Conservation (phyloP, 2,888 invertebrate genomes). For the Yponomeuta malinellus region DNA sequence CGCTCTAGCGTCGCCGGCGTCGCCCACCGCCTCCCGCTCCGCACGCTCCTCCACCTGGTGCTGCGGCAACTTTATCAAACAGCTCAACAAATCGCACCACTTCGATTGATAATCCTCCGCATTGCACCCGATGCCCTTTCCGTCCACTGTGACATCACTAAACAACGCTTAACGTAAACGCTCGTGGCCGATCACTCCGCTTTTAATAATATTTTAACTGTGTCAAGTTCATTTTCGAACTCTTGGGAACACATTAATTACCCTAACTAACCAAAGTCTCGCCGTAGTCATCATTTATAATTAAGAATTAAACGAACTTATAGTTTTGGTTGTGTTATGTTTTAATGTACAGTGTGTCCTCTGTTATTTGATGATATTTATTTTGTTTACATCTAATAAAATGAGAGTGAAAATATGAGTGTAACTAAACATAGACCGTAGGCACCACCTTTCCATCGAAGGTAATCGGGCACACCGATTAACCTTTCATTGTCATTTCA, state of each 20-base stretch:
- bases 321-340: constrained; percentile 6
- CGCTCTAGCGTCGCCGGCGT: constrained; percentile 17
- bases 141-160: constrained; percentile 21
- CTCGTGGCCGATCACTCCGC: constrained; percentile 5
- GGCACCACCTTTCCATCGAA: not conserved
- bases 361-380: not conserved
- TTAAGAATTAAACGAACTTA: not conserved
- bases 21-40: constrained; percentile 41
- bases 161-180: not conserved
- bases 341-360: not conserved
- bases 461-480: constrained; percentile 9
- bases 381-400: not conserved
- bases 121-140: constrained; percentile 17
- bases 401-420: constrained; percentile 2
- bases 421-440: constrained; percentile 2
- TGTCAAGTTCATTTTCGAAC: not conserved
- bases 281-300: not conserved
- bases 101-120: constrained; percentile 76
- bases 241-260: not conserved
- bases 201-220: constrained; percentile 2
- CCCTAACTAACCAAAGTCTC: constrained; percentile 9
- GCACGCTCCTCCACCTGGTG: constrained; percentile 84
- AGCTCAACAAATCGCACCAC: constrained; percentile 84
- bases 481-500: constrained; percentile 13
- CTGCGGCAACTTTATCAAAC: constrained; percentile 86